Evolutionary conservation across 2,113 vertebrate species (phyloP), one percentile per base, ranked within the genome.

Genomic region (Vulpes lagopus): DNA sequence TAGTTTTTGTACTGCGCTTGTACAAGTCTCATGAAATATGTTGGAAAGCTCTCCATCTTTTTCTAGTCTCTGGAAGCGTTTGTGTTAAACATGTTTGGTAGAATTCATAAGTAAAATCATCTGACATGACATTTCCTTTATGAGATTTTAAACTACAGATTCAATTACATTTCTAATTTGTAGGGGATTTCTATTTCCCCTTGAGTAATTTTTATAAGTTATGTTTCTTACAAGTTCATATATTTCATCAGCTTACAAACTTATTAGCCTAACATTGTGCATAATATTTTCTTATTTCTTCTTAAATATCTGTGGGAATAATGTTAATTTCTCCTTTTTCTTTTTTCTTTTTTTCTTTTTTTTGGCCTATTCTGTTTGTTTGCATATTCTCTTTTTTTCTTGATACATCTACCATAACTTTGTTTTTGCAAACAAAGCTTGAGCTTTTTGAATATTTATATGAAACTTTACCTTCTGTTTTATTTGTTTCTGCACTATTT

Each of bases 11-110:
- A 65, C 35, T 2, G 19, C 90, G 38, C 23, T 89, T 83, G 43
- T 65, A 10, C 64, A 94, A 80, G 8, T 92, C 67, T 97, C 91
- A 67, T 90, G 73, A 96, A 95, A 88, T 92, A 87, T 35, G 38
- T 62, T 76, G 71, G 35, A 59, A 94, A 92, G 53, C 27, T 16
- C 74, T 90, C 20, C 81, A 80, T 84, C 12, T 38, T 88, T 95
- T 83, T 83, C 38, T 86, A 3, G 62, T 92, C 51, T 73, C 64
- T 94, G 38, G 38, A 89, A 93, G 73, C 91, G 15, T 71, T 94
- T 94, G 83, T 94, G 12, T 73, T 89, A 95, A 67, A 95, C 90
- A 92, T 67, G 49, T 69, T 91, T 80, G n/a, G 38, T 60, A 91
- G 60, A 95, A 93, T 86, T 94, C 19, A 83, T 30, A 76, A 53